Conservation (phyloP, 2,797 vertebrate species). For the Xenopus petersii region DNA sequence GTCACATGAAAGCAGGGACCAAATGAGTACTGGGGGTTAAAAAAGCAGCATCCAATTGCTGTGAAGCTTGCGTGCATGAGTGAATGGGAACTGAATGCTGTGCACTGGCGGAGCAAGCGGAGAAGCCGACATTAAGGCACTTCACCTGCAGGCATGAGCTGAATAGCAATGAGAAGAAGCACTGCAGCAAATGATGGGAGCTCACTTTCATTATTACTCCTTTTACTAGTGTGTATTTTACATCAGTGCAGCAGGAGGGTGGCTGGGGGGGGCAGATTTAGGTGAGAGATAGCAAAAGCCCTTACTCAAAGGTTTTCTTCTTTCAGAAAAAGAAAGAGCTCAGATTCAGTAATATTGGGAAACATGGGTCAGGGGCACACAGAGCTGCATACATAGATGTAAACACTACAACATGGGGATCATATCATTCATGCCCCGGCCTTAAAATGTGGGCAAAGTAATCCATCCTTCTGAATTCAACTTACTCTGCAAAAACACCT, state of each 20-base stretch:
- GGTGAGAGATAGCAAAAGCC: neutral
- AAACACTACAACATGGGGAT: no score
- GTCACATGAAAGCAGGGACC: no score
- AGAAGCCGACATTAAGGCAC: slow-evolving; percentile 18
- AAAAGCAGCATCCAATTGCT: no score
- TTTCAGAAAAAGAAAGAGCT: slow-evolving; percentile 1
- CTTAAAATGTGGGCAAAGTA: no score
- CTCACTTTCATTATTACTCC: slow-evolving; percentile 33
- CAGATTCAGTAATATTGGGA: neutral
- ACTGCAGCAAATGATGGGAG: slow-evolving; percentile 44
- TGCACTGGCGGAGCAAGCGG: neutral
- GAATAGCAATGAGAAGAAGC: slow-evolving; percentile 38
- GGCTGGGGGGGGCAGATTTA: neutral
- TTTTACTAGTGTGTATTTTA: slow-evolving; percentile 38
- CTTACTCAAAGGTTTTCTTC: neutral
- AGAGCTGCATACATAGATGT: no score
- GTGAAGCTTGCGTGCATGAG: neutral
- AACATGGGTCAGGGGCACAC: neutral
- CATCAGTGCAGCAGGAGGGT: slow-evolving; percentile 19
- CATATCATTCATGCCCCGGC: no score
- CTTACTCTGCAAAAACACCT: no score
- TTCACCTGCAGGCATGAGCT: slow-evolving; percentile 43
- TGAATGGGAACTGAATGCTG: neutral
- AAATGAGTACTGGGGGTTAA: no score
- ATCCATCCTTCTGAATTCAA: no score